Percentiles rank a stretch among this genome's conserved stretches.
Evolutionary conservation across 2,113 vertebrate genomes (phyloP).

Genomic region (Xenopus laevis): DNA sequence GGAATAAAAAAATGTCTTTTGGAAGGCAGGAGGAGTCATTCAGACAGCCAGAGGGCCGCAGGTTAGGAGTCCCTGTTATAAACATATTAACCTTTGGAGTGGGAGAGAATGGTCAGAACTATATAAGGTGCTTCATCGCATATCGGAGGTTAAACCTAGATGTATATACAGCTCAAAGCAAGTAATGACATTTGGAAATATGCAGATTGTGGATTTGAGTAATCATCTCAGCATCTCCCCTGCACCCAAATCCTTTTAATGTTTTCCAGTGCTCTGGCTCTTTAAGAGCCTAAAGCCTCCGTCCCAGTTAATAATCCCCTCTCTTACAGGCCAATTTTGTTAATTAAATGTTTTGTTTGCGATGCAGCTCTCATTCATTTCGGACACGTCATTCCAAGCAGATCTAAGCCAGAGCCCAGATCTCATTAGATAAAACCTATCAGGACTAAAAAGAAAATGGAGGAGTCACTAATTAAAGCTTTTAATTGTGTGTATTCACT

Average conservation of each 20-base stretch:
- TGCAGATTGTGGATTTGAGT: constrained; percentile 15
- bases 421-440: constrained; percentile 99
- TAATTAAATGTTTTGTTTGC: constrained; percentile 99
- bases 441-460: constrained; percentile 97
- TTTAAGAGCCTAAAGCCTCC: constrained; percentile 77
- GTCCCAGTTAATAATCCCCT: constrained; percentile 73
- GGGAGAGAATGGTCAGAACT: too few species aligned
- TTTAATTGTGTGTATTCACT: constrained; percentile 98
- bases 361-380: constrained; percentile 98
- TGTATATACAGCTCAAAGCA: background rate
- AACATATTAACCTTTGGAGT: too few species aligned
- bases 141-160: background rate
- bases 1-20: too few species aligned
- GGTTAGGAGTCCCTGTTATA: too few species aligned
- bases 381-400: constrained; percentile 95
- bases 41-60: too few species aligned
- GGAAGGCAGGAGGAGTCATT: too few species aligned
- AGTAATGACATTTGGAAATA: constrained; percentile 6
- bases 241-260: constrained; percentile 31
- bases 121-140: background rate
- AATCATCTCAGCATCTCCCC: constrained; percentile 21
- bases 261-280: constrained; percentile 56
- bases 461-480: constrained; percentile 99
- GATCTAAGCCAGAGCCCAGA: constrained; percentile 98
- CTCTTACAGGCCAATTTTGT: constrained; percentile 99